These are phyloP conservation scores for Zosterops japonicus DNA, from an alignment of 2,113 vertebrate genomes.

Conservation along the genomic window DNA sequence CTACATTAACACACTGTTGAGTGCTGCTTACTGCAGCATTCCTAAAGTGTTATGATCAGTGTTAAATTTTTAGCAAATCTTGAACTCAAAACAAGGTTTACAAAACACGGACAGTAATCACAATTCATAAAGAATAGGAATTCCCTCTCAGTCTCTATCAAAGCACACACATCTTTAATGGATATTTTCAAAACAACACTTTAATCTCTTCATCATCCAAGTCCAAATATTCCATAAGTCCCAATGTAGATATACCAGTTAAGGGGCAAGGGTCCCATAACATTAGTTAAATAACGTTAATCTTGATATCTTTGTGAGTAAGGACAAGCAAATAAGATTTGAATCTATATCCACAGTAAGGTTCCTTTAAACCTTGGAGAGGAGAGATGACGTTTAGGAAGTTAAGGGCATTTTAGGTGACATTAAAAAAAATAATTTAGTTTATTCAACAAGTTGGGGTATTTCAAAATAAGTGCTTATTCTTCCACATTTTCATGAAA, in stretches of 20 bases:
- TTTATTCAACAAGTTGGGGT: fast-evolving
- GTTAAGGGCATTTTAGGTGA: fast-evolving
- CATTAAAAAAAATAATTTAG: fast-evolving
- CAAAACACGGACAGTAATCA: neutral
- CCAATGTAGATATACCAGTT: fast-evolving
- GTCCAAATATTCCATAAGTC: neutral
- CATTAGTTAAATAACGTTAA: fast-evolving
- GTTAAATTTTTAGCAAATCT: neutral
- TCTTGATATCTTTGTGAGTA: neutral
- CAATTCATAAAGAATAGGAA: neutral
- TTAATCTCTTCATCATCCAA: neutral
- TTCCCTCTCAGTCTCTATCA: fast-evolving
- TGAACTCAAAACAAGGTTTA: neutral
- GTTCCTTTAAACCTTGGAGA: neutral
- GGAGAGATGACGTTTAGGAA: neutral
- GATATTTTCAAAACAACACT: fast-evolving
- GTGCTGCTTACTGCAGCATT: neutral
- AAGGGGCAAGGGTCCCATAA: neutral
- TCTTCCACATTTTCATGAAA: neutral
- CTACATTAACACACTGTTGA: neutral
- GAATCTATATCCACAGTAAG: neutral
- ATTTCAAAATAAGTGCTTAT: neutral
- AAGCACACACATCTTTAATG: neutral
- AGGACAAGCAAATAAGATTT: neutral
- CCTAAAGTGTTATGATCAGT: neutral